phyloP scores from a whole-genome alignment of 2,888 invertebrate genomes.

The Uropetala carovei region DNA sequence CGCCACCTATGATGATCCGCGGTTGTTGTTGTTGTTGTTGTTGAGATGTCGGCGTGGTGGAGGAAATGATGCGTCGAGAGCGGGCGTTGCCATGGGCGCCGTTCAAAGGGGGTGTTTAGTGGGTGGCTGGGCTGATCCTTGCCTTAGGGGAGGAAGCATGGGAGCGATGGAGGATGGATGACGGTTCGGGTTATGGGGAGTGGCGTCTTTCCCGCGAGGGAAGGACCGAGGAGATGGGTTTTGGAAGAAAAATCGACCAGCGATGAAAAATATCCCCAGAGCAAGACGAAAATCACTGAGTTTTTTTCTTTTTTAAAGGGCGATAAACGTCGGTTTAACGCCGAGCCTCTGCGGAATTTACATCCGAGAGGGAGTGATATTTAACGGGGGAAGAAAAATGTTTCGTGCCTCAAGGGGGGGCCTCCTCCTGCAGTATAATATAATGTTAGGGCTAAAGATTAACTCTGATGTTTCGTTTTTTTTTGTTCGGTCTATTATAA shows the following conservation, averaged over 20 bases:
- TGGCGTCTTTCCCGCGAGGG: background rate
- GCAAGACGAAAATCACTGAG: background rate
- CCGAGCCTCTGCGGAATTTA: background rate
- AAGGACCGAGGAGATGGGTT: background rate
- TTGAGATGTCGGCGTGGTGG: background rate
- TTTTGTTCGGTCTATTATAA: too few species aligned
- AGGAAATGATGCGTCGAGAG: slow-evolving; percentile 20
- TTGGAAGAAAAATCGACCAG: slow-evolving; percentile 26
- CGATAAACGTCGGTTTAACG: slow-evolving; percentile 1
- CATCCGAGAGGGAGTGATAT: background rate
- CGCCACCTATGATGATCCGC: background rate
- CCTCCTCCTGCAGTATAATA: too few species aligned
- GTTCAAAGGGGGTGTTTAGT: background rate
- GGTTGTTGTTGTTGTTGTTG: background rate
- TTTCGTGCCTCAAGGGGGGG: too few species aligned
- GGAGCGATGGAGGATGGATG: background rate
- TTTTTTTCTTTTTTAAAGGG: background rate
- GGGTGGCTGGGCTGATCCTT: background rate
- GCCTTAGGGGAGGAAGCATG: background rate
- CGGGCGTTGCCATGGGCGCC: background rate
- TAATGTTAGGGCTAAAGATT: too few species aligned
- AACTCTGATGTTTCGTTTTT: too few species aligned
- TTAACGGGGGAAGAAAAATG: too few species aligned
- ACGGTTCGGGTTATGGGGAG: too few species aligned
- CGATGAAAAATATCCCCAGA: slow-evolving; percentile 6